phyloP scores from a whole-genome alignment of 2,888 invertebrate species.

The Drosophila buzzatii region DNA sequence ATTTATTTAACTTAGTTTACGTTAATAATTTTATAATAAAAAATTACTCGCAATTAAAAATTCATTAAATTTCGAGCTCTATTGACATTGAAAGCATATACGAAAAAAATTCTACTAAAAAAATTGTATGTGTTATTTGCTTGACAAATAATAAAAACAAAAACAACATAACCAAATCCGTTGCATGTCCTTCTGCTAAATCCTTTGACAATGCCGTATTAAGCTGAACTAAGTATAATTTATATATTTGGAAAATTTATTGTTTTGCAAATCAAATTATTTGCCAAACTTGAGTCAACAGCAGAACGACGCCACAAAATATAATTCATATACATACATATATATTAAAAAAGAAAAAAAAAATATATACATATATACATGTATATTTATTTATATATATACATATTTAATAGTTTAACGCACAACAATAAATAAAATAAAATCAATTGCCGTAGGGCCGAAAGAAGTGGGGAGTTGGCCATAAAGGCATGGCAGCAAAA shows the following conservation, averaged over 20 bases:
- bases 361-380: slow-evolving; percentile 41
- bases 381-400: slow-evolving; percentile 58
- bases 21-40: not conserved
- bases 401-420: slow-evolving; percentile 82
- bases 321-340: slow-evolving; percentile 58
- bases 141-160: slow-evolving; percentile 8
- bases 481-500: slow-evolving; percentile 50
- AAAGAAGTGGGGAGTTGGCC: slow-evolving; percentile 45
- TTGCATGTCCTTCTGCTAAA: slow-evolving; percentile 31
- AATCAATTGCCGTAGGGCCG: slow-evolving; percentile 69
- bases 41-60: not conserved
- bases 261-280: slow-evolving; percentile 76
- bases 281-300: slow-evolving; percentile 81
- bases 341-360: slow-evolving; percentile 1
- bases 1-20: not conserved
- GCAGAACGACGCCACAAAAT: slow-evolving; percentile 76
- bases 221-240: slow-evolving; percentile 72
- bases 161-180: not conserved
- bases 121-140: slow-evolving; percentile 7
- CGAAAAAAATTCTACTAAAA: not conserved
- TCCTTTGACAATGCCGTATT: slow-evolving; percentile 62
- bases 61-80: not conserved
- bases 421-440: slow-evolving; percentile 81
- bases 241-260: slow-evolving; percentile 73
- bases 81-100: not conserved